Evolutionary conservation across 2,888 invertebrate genomes (phyloP), one percentile per base, ranked within the genome.

Genomic region (Rotaria magnacalcarata): DNA sequence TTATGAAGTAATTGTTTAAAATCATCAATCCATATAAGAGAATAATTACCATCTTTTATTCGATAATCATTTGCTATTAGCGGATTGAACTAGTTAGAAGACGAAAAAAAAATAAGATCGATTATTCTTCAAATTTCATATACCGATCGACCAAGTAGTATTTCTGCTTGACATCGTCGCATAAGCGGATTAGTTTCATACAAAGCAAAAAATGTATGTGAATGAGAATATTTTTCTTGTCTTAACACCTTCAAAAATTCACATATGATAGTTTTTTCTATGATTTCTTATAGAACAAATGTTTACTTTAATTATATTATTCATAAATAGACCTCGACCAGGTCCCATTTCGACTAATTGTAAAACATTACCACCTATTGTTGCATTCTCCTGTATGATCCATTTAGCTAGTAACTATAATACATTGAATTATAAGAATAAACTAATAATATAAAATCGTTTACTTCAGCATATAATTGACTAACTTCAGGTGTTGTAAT

Each of bases 401-500:
- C 97, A 97, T 87, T 96, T 91, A 0, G 94, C 96, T 75, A 97
- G 90, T 91, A 97, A 94, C 94, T 94, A 88, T n/a, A 11, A 60
- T 11, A 60, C n/a, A 11, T 60, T 52, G n/a, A 11, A 50, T 84
- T 86, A 85, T 85, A 58, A 58, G 67, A 85, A 84, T 58, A n/a
- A 34, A 52, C 16, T 52, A 52, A 52, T 52, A 16, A 16, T 16
- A 14, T 11, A 85, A 54, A 47, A 16, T 16, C n/a, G 14, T n/a
- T 4, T 91, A 95, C 94, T 93, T 99, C 99, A 86, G 98, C 98
- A 93, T 99, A 99, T 89, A 99, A 93, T 91, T 97, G 97, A 88
- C 94, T 94, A 86, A 99, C 94, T 93, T 99, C 99, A 8, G 99
- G 98, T 0, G 98, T 97, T 8, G 99, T 99, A 87, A 95, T 94